A percentile compares a stretch with the other conserved stretches of the same genome.
Conservation (phyloP, 2,113 vertebrate genomes). For the Trinectes maculatus region DNA sequence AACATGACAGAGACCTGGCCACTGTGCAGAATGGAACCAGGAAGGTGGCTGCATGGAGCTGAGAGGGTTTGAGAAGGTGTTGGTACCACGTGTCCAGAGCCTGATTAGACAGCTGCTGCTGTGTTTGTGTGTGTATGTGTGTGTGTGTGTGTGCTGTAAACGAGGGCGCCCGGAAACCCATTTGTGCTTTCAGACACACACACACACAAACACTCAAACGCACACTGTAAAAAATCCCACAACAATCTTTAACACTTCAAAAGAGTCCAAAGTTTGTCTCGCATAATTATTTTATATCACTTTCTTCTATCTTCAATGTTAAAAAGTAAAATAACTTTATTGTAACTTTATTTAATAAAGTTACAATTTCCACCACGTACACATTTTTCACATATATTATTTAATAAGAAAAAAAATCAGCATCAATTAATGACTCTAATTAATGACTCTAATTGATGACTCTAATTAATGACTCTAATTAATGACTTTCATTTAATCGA, state of each 20-base stretch:
- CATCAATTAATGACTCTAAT: too few relatives aligned
- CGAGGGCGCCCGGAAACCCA: slow-evolving; percentile 52
- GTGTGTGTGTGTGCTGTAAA: slow-evolving; percentile 11
- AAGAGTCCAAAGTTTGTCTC: neutral
- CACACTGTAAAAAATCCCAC: slow-evolving; percentile 49
- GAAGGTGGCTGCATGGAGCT: neutral
- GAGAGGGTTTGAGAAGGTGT: too few relatives aligned
- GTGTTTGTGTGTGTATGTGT: slow-evolving; percentile 46
- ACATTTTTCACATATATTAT: too few relatives aligned
- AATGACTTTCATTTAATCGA: too few relatives aligned
- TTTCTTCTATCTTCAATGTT: too few relatives aligned
- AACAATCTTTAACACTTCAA: neutral
- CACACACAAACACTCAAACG: slow-evolving; percentile 33
- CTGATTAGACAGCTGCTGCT: slow-evolving; percentile 20
- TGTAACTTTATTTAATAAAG: too few relatives aligned
- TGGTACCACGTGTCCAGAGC: neutral
- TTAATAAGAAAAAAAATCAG: too few relatives aligned
- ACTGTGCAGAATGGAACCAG: neutral
- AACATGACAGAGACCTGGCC: neutral
- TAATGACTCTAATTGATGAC: too few relatives aligned
- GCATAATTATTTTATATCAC: too few relatives aligned
- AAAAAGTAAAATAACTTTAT: too few relatives aligned
- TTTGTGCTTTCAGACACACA: slow-evolving; percentile 39
- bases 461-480: too few relatives aligned
- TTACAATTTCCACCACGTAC: too few relatives aligned